Evolutionary conservation across 2,888 invertebrate genomes (phyloP).

Genomic region (Dilophus febrilis): DNA sequence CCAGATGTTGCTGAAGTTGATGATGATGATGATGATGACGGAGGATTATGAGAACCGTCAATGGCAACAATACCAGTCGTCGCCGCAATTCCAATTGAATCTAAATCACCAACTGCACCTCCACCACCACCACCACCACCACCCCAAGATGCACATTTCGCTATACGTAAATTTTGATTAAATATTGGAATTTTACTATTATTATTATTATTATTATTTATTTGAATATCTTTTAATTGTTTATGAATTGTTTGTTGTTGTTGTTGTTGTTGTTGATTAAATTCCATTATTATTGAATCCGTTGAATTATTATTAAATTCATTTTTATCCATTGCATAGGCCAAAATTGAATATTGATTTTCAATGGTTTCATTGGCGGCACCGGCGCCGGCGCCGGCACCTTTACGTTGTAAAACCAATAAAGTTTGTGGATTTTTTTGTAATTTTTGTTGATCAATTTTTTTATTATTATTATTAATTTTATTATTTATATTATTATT

Average conservation of each 20-base stretch:
- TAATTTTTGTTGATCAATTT: no score
- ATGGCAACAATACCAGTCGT: constrained; percentile 23
- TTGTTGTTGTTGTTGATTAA: not conserved
- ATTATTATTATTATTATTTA: not conserved
- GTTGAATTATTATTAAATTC: not conserved
- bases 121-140: constrained; percentile 38
- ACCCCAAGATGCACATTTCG: constrained; percentile 57
- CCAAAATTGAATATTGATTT: not conserved
- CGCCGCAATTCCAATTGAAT: constrained; percentile 16
- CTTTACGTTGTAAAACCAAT: not conserved
- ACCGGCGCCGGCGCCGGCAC: not conserved
- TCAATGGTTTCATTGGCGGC: not conserved
- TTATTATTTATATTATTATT: not conserved
- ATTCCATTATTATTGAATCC: not conserved
- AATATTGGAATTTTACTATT: constrained; percentile 46
- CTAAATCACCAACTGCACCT: no score
- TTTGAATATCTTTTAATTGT: not conserved
- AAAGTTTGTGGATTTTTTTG: not conserved
- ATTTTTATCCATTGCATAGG: not conserved
- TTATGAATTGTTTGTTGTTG: not conserved
- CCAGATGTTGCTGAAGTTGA: constrained; percentile 11
- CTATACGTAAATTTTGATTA: constrained; percentile 37
- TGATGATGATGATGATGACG: constrained; percentile 21
- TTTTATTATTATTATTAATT: no score
- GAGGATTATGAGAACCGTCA: no score